These are phyloP conservation scores for Falco novaeseelandiae DNA, from an alignment of 2,797 vertebrate genomes.

Conservation along the genomic window DNA sequence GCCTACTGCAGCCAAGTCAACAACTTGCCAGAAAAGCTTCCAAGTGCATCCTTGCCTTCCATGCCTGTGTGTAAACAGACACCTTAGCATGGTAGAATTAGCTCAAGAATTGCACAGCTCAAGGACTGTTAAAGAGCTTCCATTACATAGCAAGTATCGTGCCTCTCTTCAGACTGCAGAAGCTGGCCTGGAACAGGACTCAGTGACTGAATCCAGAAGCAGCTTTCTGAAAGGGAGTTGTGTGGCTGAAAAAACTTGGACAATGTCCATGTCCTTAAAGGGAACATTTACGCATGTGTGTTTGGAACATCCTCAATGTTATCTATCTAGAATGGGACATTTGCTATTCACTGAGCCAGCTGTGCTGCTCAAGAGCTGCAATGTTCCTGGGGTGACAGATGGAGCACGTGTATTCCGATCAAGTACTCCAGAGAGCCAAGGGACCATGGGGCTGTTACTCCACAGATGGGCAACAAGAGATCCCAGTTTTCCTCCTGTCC, in stretches of 20 bases:
- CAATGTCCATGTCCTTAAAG: neutral
- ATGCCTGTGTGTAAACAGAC: slow-evolving; percentile 22
- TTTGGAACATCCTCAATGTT: neutral
- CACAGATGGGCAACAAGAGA: neutral
- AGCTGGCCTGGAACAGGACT: neutral
- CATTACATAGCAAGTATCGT: slow-evolving; percentile 20
- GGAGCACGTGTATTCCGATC: neutral
- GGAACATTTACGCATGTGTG: neutral
- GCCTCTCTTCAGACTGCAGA: neutral
- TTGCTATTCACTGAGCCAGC: neutral
- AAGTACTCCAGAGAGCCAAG: neutral
- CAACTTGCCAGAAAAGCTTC: slow-evolving; percentile 44
- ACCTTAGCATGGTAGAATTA: slow-evolving; percentile 16
- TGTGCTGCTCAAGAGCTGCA: neutral
- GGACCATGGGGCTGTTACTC: neutral
- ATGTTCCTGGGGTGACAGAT: neutral
- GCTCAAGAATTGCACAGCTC: neutral
- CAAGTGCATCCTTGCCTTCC: slow-evolving; percentile 14
- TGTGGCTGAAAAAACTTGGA: neutral
- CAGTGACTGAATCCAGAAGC: neutral
- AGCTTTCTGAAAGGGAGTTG: neutral
- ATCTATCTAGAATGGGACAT: neutral
- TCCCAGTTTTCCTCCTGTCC: neutral
- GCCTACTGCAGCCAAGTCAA: slow-evolving; percentile 18
- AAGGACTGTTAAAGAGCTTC: neutral